Conservation (phyloP, 2,113 vertebrate species). For the Apeltes quadracus region DNA sequence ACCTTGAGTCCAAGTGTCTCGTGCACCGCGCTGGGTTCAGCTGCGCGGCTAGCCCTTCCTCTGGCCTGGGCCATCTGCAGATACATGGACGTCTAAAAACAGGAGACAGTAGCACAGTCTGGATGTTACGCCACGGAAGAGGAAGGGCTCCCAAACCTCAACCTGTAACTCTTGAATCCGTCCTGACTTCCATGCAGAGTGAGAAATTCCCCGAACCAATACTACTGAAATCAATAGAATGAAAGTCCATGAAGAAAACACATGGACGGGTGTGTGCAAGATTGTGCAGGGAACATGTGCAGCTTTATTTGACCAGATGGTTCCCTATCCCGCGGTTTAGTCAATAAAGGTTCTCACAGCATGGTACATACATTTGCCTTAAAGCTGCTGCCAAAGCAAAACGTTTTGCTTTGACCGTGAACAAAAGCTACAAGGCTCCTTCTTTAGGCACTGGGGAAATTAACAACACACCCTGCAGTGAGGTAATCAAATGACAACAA, state of each 20-base stretch:
- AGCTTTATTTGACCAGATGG: constrained; percentile 54
- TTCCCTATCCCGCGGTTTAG: constrained; percentile 48
- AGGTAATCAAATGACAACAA: constrained; percentile 29
- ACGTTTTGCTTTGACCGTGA: constrained; percentile 39
- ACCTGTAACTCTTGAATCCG: constrained; percentile 5
- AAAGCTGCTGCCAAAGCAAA: constrained; percentile 51
- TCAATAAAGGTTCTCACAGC: constrained; percentile 55
- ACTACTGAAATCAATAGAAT: neutral
- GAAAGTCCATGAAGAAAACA: constrained; percentile 20
- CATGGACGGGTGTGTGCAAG: neutral
- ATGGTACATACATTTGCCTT: constrained; percentile 45
- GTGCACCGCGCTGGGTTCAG: constrained; percentile 85
- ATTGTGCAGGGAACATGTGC: constrained; percentile 22
- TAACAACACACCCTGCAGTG: constrained; percentile 14
- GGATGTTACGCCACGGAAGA: constrained; percentile 55
- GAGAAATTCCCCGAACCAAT: constrained; percentile 24
- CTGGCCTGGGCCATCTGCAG: constrained; percentile 87
- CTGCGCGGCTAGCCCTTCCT: constrained; percentile 91
- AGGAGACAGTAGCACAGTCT: constrained; percentile 74
- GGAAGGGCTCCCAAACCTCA: constrained; percentile 1
- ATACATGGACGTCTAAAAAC: constrained; percentile 81
- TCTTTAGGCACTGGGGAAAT: neutral
- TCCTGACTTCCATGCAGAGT: constrained; percentile 6
- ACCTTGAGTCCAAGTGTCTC: constrained; percentile 92
- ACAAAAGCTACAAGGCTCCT: constrained; percentile 22